These are phyloP conservation scores for Therioaphis trifolii DNA, from an alignment of 2,888 invertebrate genomes.

Conservation along the genomic window DNA sequence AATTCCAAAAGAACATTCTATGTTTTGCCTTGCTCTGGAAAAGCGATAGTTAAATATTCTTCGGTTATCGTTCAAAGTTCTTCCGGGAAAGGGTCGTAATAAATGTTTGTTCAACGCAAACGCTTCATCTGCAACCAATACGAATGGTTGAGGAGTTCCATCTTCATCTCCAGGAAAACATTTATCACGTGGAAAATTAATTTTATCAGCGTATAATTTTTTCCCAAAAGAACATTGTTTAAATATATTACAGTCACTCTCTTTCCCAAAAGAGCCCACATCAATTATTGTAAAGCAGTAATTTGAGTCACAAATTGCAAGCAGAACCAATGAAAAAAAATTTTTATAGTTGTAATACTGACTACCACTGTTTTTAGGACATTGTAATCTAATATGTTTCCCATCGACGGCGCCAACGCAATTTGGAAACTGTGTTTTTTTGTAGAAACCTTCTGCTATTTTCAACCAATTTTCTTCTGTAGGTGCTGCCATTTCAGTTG, in stretches of 20 bases:
- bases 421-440: constrained; percentile 1
- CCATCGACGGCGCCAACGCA: constrained; percentile 10
- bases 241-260: constrained; percentile 67
- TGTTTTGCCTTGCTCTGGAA: constrained; percentile 64
- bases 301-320: constrained; percentile 59
- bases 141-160: constrained; percentile 65
- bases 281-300: constrained; percentile 65
- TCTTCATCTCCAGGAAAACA: constrained; percentile 65
- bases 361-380: constrained; percentile 5
- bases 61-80: constrained; percentile 64
- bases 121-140: constrained; percentile 67
- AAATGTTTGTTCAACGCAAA: constrained; percentile 65
- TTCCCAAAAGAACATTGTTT: constrained; percentile 62
- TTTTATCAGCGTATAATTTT: constrained; percentile 62
- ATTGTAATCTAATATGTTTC: constrained; percentile 8
- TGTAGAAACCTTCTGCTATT: constrained; percentile 14
- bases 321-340: constrained; percentile 40
- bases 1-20: constrained; percentile 66
- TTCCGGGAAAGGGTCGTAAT: constrained; percentile 65
- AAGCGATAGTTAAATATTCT: constrained; percentile 66
- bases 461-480: constrained; percentile 25
- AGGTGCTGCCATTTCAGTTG: neutral
- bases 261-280: constrained; percentile 67
- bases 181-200: constrained; percentile 65
- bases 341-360: constrained; percentile 14